These are phyloP conservation scores for Thereva nobilitata DNA, from an alignment of 2,888 invertebrate species.

Conservation along the genomic window DNA sequence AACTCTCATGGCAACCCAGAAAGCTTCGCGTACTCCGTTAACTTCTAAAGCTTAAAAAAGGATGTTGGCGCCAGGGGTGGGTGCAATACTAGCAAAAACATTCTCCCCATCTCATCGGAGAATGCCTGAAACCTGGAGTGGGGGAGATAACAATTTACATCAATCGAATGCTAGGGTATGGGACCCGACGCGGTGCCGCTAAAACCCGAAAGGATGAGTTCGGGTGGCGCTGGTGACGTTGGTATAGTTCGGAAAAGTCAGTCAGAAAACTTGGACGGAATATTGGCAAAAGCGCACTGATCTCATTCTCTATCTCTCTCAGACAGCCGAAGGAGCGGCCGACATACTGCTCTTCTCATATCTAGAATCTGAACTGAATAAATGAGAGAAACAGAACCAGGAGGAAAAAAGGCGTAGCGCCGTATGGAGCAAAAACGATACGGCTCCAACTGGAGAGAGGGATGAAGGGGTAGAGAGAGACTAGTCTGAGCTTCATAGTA, in stretches of 20 bases:
- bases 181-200: constrained; percentile 22
- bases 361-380: constrained; percentile 18
- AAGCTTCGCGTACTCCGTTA: constrained; percentile 22
- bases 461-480: background rate
- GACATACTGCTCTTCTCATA: background rate
- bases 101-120: constrained; percentile 6
- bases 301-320: constrained; percentile 28
- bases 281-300: constrained; percentile 25
- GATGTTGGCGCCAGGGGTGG: background rate
- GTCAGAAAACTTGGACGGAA: constrained; percentile 17
- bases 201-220: constrained; percentile 19
- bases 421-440: constrained; percentile 24
- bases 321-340: constrained; percentile 7
- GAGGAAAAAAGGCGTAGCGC: constrained; percentile 17
- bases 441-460: background rate
- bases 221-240: constrained; percentile 3
- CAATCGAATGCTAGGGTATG: background rate
- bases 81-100: background rate
- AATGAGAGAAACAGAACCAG: constrained; percentile 28
- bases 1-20: constrained; percentile 13
- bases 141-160: background rate
- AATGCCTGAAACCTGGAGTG: constrained; percentile 4
- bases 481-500: constrained; percentile 5
- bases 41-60: constrained; percentile 16
- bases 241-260: too few species aligned